Evolutionary conservation across 2,888 invertebrate species (phyloP).

Genomic region (Mactromeris polynyma): DNA sequence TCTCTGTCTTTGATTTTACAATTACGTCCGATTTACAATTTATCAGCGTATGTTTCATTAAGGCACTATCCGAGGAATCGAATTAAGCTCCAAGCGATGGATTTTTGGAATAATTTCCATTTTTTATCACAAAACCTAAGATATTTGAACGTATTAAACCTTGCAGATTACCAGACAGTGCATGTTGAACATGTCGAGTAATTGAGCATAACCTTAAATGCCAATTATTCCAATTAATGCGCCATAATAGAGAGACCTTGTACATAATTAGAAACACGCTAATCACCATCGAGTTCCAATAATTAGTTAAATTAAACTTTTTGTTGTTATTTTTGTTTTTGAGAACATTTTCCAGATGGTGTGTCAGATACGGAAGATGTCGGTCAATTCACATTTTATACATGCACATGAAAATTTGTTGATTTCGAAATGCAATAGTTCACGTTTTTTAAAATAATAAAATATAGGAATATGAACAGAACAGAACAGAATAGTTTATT

Average conservation of each 20-base stretch:
- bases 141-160: neutral
- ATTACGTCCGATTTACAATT: neutral
- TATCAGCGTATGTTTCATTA: neutral
- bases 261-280: slow-evolving; percentile 6
- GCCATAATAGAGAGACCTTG: neutral
- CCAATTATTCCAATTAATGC: slow-evolving; percentile 8
- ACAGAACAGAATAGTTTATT: no score
- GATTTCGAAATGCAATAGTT: no score
- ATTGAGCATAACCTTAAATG: neutral
- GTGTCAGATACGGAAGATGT: no score
- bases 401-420: no score
- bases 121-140: neutral
- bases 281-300: neutral
- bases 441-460: no score
- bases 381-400: no score
- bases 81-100: neutral
- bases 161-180: neutral
- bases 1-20: neutral
- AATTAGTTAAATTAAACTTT: neutral
- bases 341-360: neutral
- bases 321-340: neutral
- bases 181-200: neutral
- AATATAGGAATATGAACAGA: no score
- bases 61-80: neutral
- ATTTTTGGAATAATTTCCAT: neutral